Base-by-base conservation (phyloP, 2,797 vertebrate species). In the Coreius guichenoti region DNA sequence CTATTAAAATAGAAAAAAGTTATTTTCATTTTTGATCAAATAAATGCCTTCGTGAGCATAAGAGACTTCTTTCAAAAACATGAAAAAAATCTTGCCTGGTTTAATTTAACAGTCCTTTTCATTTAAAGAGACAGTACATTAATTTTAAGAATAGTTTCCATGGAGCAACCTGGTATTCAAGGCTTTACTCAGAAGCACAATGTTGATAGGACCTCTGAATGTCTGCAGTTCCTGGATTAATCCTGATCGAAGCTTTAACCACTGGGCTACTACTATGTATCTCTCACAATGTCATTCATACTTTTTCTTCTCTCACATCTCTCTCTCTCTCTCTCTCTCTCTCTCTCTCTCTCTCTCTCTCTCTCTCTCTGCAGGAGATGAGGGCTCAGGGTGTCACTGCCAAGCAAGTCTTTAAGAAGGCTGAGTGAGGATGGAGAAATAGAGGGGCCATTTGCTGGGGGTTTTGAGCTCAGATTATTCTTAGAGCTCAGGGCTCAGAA, bases 371-470 rank as follows among this genome's bases (percentile, higher is more conserved):
- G 79, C 94, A 98, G 97, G 97, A 97, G 90, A 93, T 98, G 94
- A 96, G 96, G 7, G 97, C 95, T 16, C 90, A 95, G 90, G 94
- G 93, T 0, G 93, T 96, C 0, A 92, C 96, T 75, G 97, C 97
- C 39, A 94, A 96, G 91, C 97, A 99, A 91, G 94, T 98, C 89
- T 99, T 98, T 95, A 96, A 96, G 92, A 99, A 96, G 90, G 95
- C 95, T 69, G 93, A 94, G 21, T 96, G 92, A 96, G 87, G 51
- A 68, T 51, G 19, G 61, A 80, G 58, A 84, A 47, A 79, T 11
- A 19, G 51, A 58, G 75, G 43, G 70, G 45, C 63, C 80, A 26
- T 4, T 77, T 43, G 23, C 11, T 6, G 8, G 33, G 76, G 47
- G 17, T 36, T 45, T 51, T 19, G 17, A 78, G 47, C 29, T 29